Conservation (phyloP, 2,113 vertebrate genomes). For the Regulus satrapa region DNA sequence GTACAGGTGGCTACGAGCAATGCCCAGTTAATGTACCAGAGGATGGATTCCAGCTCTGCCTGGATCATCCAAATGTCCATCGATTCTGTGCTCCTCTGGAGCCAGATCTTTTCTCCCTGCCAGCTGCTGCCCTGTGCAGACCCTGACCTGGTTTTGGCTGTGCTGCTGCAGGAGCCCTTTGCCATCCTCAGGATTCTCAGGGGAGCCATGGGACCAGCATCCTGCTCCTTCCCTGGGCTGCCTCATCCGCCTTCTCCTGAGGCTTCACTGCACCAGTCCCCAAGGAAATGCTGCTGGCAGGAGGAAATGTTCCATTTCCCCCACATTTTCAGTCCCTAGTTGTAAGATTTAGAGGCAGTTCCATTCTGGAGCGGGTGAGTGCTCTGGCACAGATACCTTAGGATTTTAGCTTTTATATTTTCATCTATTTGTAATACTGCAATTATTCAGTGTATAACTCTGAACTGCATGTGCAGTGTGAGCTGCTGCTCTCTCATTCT, state of each 20-base stretch:
- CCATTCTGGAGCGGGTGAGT: accelerated
- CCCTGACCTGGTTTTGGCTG: accelerated
- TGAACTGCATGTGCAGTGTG: background rate
- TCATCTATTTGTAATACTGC: background rate
- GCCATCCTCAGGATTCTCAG: accelerated
- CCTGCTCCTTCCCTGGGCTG: background rate
- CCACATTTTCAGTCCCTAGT: background rate
- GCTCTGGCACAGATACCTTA: background rate
- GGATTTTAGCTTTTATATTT: background rate
- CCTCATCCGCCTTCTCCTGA: background rate
- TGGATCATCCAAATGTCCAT: background rate
- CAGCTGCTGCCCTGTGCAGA: accelerated
- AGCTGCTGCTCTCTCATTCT: background rate
- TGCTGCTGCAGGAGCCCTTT: background rate
- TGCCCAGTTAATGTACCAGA: background rate
- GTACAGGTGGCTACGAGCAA: background rate
- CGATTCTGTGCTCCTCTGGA: accelerated
- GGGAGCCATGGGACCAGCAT: accelerated
- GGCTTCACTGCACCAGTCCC: background rate
- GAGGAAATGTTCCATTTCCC: accelerated
- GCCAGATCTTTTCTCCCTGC: accelerated
- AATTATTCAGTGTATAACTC: background rate
- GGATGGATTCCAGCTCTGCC: background rate
- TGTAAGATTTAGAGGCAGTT: background rate
- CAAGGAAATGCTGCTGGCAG: background rate